Percentiles rank a stretch among this genome's conserved stretches.
Evolutionary conservation across 2,888 invertebrate genomes (phyloP).

Genomic region (Drosophila testacea): DNA sequence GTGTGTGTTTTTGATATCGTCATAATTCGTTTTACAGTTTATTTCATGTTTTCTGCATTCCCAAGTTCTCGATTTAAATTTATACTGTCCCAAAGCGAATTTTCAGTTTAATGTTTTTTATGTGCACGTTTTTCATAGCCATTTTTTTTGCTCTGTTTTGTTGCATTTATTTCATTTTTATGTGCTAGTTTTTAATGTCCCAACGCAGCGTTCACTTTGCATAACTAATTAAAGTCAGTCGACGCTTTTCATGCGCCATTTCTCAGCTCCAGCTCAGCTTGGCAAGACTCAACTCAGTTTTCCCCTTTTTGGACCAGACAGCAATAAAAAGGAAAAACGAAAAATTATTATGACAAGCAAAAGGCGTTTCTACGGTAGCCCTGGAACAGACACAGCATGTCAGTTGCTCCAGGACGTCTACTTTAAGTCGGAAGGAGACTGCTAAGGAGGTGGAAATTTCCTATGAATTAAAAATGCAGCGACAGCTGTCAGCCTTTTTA

Average conservation of each 20-base stretch:
- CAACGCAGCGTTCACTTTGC: constrained; percentile 65
- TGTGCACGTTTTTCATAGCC: constrained; percentile 14
- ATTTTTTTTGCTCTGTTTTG: not conserved
- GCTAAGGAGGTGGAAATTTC: constrained; percentile 19
- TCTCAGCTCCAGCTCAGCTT: constrained; percentile 43
- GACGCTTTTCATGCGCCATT: constrained; percentile 63
- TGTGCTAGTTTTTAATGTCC: constrained; percentile 53
- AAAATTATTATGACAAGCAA: constrained; percentile 72
- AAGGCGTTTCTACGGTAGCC: constrained; percentile 59
- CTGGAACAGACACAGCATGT: constrained; percentile 23
- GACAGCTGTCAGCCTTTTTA: constrained; percentile 37
- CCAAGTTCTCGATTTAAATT: constrained; percentile 56
- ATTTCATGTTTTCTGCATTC: constrained; percentile 29
- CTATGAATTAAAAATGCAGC: constrained; percentile 55
- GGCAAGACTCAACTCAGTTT: not conserved
- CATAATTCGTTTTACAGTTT: constrained; percentile 47
- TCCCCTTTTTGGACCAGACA: constrained; percentile 16
- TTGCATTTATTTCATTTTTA: constrained; percentile 33
- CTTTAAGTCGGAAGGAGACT: constrained; percentile 6
- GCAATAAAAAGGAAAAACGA: constrained; percentile 28
- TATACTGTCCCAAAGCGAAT: constrained; percentile 33
- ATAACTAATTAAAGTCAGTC: constrained; percentile 78
- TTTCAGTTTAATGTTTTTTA: constrained; percentile 41
- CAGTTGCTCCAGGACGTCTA: constrained; percentile 2
- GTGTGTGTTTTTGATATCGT: constrained; percentile 11